Base-by-base conservation (phyloP, 2,888 invertebrate species). In the Molorchus minor region DNA sequence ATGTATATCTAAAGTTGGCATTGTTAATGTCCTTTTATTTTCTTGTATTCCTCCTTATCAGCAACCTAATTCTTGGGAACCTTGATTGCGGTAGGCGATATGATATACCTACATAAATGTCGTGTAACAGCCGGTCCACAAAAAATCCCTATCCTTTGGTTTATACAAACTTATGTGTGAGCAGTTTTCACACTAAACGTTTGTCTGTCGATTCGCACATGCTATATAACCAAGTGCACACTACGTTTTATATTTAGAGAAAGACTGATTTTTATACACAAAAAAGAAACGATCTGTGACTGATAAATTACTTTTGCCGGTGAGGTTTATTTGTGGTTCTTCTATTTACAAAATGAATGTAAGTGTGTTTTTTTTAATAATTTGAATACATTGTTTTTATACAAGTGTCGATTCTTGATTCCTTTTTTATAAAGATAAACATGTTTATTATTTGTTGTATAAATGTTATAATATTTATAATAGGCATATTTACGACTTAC, bases 191-290 rank as follows among this genome's bases (percentile, higher is more conserved):
- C 20, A 36, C 10, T n/a, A 38, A 25, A 38, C 16, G 10, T 25
- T 1, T 25, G 13, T 8, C 33, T 3, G 33, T 33, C 7, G 8
- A 19, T 33, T 29, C 33, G 8, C 16, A n/a, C 15, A 41, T 19
- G 30, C n/a, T 52, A 52, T 52, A 52, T 52, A 52, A 52, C 25
- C 30, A 41, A 15, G 3, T 41, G n/a, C 13, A 30, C 41, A 35
- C 35, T 10, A 19, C 17, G 19, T 52, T 17, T 20, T 21, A 3
- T 30, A 19, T 21, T 41, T 19, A 52, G 40, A 52, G 40, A 52
- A 52, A 52, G 52, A 52, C 52, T 40, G 52, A 52, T 52, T 52
- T 52, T 29, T 30, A 30, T 52, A 30, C 52, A 7, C 29, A 41
- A 41, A 52, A 52, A 41, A 52, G 29, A 12, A 47, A 52, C 40